A percentile compares a stretch with the other conserved stretches of the same genome.
These are phyloP conservation scores for Alca torda DNA, from an alignment of 2,797 vertebrate species.

Conservation along the genomic window DNA sequence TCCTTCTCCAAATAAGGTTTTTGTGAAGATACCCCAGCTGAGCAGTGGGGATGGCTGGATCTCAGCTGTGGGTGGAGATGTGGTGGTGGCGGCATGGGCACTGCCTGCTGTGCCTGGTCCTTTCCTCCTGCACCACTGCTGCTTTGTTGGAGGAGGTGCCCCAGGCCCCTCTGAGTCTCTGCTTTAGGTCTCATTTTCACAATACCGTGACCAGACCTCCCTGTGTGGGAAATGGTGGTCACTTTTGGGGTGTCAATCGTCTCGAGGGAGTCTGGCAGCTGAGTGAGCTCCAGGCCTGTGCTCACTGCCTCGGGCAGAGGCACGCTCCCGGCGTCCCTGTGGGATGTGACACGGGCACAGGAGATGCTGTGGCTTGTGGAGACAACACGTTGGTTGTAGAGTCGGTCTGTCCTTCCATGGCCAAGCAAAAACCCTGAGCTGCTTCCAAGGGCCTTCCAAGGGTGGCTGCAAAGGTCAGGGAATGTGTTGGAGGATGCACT, in stretches of 20 bases:
- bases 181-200: rapidly evolving
- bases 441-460: not conserved
- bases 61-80: not conserved
- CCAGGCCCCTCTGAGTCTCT: not conserved
- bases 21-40: not conserved
- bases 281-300: not conserved
- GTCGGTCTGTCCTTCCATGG: not conserved
- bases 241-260: not conserved
- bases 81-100: not conserved
- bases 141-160: not conserved
- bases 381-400: rapidly evolving
- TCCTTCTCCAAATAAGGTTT: not conserved
- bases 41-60: not conserved
- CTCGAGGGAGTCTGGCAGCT: not conserved
- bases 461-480: not conserved
- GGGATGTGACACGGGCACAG: rapidly evolving
- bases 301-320: not conserved
- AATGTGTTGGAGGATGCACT: not conserved
- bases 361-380: not conserved
- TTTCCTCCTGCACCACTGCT: rapidly evolving
- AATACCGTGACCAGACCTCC: rapidly evolving
- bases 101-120: not conserved
- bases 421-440: not conserved
- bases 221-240: not conserved
- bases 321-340: rapidly evolving